Evolutionary conservation across 2,113 vertebrate species (phyloP), one percentile per base, ranked within the genome.

Genomic region (Marmota flaviventris): DNA sequence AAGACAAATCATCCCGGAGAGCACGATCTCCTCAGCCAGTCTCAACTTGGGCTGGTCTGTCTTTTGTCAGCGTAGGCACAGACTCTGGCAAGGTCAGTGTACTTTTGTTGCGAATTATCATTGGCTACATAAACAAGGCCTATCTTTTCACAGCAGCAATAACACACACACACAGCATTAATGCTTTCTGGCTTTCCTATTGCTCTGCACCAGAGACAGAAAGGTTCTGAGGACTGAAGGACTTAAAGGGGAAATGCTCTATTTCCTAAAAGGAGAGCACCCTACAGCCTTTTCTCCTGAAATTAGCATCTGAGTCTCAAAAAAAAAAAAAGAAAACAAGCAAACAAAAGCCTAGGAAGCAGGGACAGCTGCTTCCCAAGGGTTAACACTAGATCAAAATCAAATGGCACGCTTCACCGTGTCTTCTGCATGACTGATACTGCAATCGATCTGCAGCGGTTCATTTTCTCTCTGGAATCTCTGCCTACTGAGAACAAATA

Each of bases 381-480:
- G 96, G 98, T 98, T 98, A 99, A 99, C 88, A 81, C 34, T 76
- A 98, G 97, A 98, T 92, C 96, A 97, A 94, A 86, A 96, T 93
- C 96, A 96, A 98, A 98, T 96, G 97, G 97, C 98, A 96, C 89
- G 65, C 98, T 98, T 98, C 96, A 79, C 98, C 97, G 96, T 97
- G 98, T 98, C 98, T 98, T 98, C 98, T 98, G 98, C 99, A 98
- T 99, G 98, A 99, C 98, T 98, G 98, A 98, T 98, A 98, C 96
- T 98, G 98, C 98, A 99, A 99, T 99, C 97, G 98, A 99, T 99
- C 98, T 98, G 98, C 98, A 99, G 98, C 95, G 98, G 98, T 98
- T 99, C 98, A 98, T 99, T 99, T 99, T 99, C 98, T 98, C 95
- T 97, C 98, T 99, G 98, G 98, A 99, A 99, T 99, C 98, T 98